Conservation (phyloP, 2,797 vertebrate species). For the Salmo trutta region DNA sequence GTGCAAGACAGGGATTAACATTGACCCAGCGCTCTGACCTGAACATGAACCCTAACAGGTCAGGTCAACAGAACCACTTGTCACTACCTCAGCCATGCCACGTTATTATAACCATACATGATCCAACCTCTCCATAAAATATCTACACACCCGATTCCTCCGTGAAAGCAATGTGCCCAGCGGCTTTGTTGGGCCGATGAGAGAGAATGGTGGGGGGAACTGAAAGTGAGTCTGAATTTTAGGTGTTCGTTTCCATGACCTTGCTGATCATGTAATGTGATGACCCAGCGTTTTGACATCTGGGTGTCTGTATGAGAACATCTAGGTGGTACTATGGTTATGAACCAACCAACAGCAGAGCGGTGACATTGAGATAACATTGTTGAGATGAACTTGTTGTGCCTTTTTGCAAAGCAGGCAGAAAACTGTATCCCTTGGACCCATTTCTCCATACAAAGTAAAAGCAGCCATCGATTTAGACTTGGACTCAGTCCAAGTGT, state of each 20-base stretch:
- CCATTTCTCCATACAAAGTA: too few species aligned
- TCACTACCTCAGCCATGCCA: neutral
- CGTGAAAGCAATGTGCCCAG: conserved; percentile 3
- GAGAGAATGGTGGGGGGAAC: neutral
- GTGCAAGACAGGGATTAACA: neutral
- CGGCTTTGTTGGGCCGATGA: conserved; percentile 4
- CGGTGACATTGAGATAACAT: too few species aligned
- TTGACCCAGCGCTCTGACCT: neutral
- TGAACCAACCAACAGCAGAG: neutral
- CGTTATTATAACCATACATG: neutral
- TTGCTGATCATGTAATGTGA: conserved; percentile 7
- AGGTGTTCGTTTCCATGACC: conserved; percentile 5
- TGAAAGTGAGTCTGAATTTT: conserved; percentile 3
- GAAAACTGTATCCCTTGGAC: too few species aligned
- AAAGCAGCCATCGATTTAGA: too few species aligned
- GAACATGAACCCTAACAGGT: neutral
- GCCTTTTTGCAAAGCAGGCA: too few species aligned
- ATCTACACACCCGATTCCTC: neutral
- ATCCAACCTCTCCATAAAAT: neutral
- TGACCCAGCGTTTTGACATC: conserved; percentile 7
- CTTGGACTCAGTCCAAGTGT: too few species aligned
- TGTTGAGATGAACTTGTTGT: too few species aligned
- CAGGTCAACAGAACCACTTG: conserved; percentile 5
- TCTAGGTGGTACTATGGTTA: neutral
- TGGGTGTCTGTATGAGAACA: neutral